Percentiles rank a stretch among this genome's conserved stretches.
Evolutionary conservation across 2,797 vertebrate species (phyloP).

Genomic region (Menidia menidia): DNA sequence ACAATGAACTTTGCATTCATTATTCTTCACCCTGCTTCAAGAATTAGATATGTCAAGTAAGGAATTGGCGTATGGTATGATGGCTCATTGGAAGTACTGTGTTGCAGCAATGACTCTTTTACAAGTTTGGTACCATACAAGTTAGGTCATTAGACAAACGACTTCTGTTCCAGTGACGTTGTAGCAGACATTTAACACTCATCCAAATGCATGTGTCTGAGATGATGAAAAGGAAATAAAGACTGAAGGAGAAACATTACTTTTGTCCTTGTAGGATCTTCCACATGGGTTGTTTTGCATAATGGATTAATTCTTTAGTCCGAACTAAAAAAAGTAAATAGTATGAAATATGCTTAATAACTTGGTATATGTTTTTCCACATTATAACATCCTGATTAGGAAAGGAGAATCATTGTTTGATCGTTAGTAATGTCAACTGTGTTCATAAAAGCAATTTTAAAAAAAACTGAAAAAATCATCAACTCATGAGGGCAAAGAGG

Average conservation of each 20-base stretch:
- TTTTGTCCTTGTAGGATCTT: background rate
- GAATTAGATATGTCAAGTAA: no score
- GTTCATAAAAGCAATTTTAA: background rate
- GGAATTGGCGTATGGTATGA: no score
- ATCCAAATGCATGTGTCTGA: no score
- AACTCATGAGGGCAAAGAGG: no score
- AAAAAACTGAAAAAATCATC: no score
- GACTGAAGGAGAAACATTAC: background rate
- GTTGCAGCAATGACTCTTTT: background rate
- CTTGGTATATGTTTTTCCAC: background rate
- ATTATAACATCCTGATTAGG: background rate
- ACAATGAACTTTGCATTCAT: background rate
- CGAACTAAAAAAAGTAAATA: background rate
- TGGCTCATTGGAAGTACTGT: no score
- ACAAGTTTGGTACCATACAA: background rate
- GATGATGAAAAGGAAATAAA: background rate
- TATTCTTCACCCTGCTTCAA: no score
- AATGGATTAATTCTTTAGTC: background rate
- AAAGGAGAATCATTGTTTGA: background rate
- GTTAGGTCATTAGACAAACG: background rate
- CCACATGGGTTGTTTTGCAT: no score
- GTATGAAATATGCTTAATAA: background rate
- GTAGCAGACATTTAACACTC: no score
- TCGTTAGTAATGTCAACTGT: background rate
- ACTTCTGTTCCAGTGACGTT: background rate